phyloP scores from a whole-genome alignment of 2,113 vertebrate species.

The Geococcyx californianus region DNA sequence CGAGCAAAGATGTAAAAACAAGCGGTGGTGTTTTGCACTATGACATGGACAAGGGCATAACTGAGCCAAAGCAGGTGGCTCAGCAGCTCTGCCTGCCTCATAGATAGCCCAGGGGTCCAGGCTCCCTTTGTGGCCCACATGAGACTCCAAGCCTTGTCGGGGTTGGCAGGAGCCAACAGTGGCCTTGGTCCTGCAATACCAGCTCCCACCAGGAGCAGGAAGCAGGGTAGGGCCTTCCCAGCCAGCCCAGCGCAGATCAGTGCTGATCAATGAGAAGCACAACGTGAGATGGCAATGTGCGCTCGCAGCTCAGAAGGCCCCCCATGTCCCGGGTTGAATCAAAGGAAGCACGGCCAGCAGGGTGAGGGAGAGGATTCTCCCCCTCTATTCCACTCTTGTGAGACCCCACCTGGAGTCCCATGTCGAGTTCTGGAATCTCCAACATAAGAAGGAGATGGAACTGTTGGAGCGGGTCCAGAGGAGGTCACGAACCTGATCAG shows the following conservation, averaged over 20 bases:
- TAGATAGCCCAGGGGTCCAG: fast-evolving
- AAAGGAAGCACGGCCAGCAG: no score
- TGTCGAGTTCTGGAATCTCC: no score
- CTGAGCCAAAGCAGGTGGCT: background rate
- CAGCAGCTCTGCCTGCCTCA: background rate
- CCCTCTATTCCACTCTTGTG: no score
- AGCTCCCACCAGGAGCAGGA: background rate
- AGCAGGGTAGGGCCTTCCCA: background rate
- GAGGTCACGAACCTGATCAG: no score
- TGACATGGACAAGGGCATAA: fast-evolving
- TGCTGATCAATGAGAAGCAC: no score
- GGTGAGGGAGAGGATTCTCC: no score
- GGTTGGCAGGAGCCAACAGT: background rate
- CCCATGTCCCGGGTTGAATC: no score
- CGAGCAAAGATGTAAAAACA: fast-evolving
- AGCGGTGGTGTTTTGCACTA: background rate
- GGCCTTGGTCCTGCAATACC: background rate
- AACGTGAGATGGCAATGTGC: no score
- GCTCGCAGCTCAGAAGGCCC: no score
- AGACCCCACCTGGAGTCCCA: no score
- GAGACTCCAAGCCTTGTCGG: background rate
- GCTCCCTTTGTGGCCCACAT: background rate
- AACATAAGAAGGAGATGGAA: no score
- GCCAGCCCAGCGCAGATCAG: background rate
- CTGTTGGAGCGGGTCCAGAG: no score